Conservation (phyloP, 2,113 vertebrate genomes). For the Isurus oxyrinchus region DNA sequence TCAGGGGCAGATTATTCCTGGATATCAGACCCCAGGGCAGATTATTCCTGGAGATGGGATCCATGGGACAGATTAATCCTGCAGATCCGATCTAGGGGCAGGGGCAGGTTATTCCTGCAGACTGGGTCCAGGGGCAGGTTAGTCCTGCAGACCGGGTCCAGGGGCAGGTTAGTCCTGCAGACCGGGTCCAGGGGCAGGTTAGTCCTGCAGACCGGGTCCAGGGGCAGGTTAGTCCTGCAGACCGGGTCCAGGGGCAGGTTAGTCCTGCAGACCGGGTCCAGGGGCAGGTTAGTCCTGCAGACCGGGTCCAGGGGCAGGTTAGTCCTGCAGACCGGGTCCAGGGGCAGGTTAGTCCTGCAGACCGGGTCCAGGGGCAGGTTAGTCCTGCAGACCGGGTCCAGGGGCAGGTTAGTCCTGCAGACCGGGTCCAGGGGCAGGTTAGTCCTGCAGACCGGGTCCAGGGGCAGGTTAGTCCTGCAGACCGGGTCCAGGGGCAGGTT, state of each 20-base stretch:
- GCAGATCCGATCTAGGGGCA: too few species aligned
- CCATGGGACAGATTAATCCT: not conserved
- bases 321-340: not conserved
- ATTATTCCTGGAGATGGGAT: not conserved
- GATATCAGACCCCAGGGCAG: too few species aligned
- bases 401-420: not conserved
- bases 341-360: not conserved
- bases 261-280: not conserved
- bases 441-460: not conserved
- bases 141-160: not conserved
- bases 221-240: not conserved
- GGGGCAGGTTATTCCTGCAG: not conserved
- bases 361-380: not conserved
- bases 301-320: not conserved
- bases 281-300: not conserved
- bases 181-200: not conserved
- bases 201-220: not conserved
- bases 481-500: not conserved
- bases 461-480: not conserved
- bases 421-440: not conserved
- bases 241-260: not conserved
- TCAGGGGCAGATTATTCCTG: not conserved
- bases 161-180: not conserved
- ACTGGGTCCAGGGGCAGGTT: not conserved
- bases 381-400: not conserved